Base-by-base conservation (phyloP, 2,113 vertebrate genomes). In the Oreochromis spilurus region DNA sequence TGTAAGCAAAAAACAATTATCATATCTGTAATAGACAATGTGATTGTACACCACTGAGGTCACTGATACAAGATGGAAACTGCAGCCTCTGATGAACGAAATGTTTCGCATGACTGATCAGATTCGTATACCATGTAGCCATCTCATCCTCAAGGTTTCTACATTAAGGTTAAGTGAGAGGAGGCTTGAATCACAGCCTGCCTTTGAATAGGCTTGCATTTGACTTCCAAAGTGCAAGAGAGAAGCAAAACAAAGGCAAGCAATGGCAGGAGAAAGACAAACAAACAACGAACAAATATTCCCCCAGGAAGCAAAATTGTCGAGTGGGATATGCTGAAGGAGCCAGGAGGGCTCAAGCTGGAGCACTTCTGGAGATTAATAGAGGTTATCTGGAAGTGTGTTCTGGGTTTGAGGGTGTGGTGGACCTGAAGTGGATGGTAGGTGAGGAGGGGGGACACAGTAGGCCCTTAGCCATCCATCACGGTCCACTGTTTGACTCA, bases 401-500 rank as follows among this genome's bases (percentile, higher is more conserved):
- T 88, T 92, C 86, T 83, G 82, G 78, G 81, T 92, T 87, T 89
- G 40, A 86, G 88, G 88, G 87, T 84, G 86, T 85, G 85, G 82
- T 81, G 75, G 83, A 93, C 88, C 90, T 88, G 88, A 87, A 84
- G 88, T 86, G 88, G 81, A 83, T 83, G 84, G 72, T 80, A 79
- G 87, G 88, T 83, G 72, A 77, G 77, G 65, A 54, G 38, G n/a
- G 40, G 82, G 91, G 89, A 55, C 90, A 84, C 79, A 82, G 78
- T 81, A 84, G 86, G 91, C 92, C 92, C 87, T 78, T 55, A 92
- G 90, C 94, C 93, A 95, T 96, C 93, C 90, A 91, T 96, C 95
- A 96, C 58, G 40, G 87, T 87, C 85, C 58, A 86, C 91, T 94
- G 91, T 95, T 96, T 96, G 95, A 96, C 95, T 96, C 95, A 94